phyloP scores from a whole-genome alignment of 2,888 invertebrate species.

The Cantharis rustica region DNA sequence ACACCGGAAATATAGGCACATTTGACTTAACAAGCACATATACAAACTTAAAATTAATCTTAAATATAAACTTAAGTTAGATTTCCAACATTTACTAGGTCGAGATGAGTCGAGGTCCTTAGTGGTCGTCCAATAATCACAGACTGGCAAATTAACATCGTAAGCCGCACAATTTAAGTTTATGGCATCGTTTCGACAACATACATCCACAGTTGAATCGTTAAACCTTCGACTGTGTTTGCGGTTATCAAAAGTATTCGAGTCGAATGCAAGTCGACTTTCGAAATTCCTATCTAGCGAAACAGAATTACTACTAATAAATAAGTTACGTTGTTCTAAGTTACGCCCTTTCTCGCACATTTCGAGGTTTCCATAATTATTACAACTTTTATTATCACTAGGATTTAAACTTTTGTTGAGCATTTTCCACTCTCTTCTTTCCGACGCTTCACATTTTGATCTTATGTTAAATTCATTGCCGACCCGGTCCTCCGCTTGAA shows the following conservation, averaged over 20 bases:
- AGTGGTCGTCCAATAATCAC: slow-evolving; percentile 18
- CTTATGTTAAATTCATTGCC: slow-evolving; percentile 1
- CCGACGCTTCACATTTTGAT: slow-evolving; percentile 13
- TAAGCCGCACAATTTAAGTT: not conserved
- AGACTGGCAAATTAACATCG: slow-evolving; percentile 17
- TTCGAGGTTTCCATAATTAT: not conserved
- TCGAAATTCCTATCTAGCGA: not conserved
- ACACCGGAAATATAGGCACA: slow-evolving; percentile 49
- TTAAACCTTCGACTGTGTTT: not conserved
- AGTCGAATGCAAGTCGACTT: not conserved
- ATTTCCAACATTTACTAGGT: slow-evolving; percentile 12
- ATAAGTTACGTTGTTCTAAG: not conserved
- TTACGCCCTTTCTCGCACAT: not conserved
- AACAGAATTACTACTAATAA: not conserved
- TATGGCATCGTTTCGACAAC: not conserved
- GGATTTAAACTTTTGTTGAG: not conserved
- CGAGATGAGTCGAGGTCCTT: slow-evolving; percentile 2
- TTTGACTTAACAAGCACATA: slow-evolving; percentile 46
- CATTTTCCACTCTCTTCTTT: not conserved
- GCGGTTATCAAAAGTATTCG: not conserved
- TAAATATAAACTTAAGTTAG: slow-evolving; percentile 28
- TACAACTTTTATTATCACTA: slow-evolving; percentile 1
- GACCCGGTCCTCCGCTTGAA: slow-evolving; percentile 1
- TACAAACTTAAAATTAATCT: slow-evolving; percentile 45
- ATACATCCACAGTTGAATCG: not conserved